Percentiles rank a stretch among this genome's conserved stretches.
Evolutionary conservation across 2,888 invertebrate species (phyloP).

Genomic region (Endotricha flammealis): DNA sequence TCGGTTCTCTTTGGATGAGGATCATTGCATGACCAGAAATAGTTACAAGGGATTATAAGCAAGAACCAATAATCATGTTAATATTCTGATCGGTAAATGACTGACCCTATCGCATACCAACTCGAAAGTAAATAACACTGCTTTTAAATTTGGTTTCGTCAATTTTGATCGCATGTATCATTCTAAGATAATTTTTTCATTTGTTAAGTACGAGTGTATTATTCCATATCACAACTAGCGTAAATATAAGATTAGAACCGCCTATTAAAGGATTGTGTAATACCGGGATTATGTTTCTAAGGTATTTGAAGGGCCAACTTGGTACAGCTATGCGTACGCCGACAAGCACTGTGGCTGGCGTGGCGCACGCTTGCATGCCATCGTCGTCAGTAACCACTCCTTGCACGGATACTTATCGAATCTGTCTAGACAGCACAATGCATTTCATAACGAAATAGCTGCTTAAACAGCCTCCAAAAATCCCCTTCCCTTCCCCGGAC

Average conservation of each 20-base stretch:
- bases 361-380: not conserved
- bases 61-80: conserved; percentile 6
- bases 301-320: conserved; percentile 35
- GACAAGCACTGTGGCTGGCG: too few species aligned
- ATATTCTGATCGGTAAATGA: not conserved
- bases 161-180: too few species aligned
- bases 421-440: conserved; percentile 19
- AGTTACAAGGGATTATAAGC: conserved; percentile 8
- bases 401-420: conserved; percentile 3
- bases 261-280: conserved; percentile 42
- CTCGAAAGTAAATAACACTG: too few species aligned
- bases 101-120: not conserved
- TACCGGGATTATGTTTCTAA: conserved; percentile 42
- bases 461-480: not conserved
- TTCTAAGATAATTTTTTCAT: too few species aligned
- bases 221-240: too few species aligned
- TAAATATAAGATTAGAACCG: too few species aligned
- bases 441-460: conserved; percentile 7
- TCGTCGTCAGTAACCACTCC: conserved; percentile 3
- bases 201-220: too few species aligned
- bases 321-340: conserved; percentile 15
- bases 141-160: too few species aligned
- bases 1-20: conserved; percentile 5
- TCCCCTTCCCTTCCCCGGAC: conserved; percentile 1
- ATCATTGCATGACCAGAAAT: conserved; percentile 9